These are phyloP conservation scores for Botia kubotai DNA, from an alignment of 2,797 vertebrate genomes.

Conservation along the genomic window DNA sequence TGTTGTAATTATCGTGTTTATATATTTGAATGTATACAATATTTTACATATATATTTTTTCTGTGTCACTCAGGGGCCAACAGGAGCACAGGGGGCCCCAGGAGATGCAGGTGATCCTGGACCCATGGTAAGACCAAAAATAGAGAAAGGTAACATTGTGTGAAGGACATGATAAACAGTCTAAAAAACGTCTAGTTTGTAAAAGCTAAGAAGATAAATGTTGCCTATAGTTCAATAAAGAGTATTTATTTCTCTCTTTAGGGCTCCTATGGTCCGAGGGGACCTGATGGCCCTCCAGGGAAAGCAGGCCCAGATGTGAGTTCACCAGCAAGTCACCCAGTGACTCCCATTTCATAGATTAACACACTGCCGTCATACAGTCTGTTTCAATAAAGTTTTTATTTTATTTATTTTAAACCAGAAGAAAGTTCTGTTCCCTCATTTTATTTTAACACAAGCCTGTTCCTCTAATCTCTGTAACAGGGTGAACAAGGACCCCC, in stretches of 20 bases:
- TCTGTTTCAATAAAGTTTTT: too few relatives aligned
- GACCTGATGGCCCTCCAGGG: conserved; percentile 91
- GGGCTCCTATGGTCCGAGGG: conserved; percentile 88
- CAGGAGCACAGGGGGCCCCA: conserved; percentile 86
- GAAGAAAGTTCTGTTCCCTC: too few relatives aligned
- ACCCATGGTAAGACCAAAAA: conserved; percentile 66
- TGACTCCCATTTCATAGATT: neutral
- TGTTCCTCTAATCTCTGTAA: conserved; percentile 13
- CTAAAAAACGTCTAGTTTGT: neutral
- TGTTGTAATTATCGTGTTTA: too few relatives aligned
- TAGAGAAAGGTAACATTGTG: neutral
- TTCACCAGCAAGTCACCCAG: conserved; percentile 22
- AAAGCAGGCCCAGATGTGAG: conserved; percentile 93
- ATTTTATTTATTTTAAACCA: neutral
- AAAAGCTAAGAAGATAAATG: neutral
- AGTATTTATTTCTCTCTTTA: conserved; percentile 63
- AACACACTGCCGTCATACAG: too few relatives aligned
- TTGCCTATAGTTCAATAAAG: neutral
- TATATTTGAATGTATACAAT: too few relatives aligned
- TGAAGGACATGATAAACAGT: neutral
- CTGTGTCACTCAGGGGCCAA: conserved; percentile 79
- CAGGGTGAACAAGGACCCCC: conserved; percentile 89
- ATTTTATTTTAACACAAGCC: neutral
- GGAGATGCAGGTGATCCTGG: conserved; percentile 87
- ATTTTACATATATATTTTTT: neutral